Percentiles rank a stretch among this genome's conserved stretches.
These are phyloP conservation scores for Phytoseiulus persimilis DNA, from an alignment of 2,888 invertebrate genomes.

Conservation along the genomic window DNA sequence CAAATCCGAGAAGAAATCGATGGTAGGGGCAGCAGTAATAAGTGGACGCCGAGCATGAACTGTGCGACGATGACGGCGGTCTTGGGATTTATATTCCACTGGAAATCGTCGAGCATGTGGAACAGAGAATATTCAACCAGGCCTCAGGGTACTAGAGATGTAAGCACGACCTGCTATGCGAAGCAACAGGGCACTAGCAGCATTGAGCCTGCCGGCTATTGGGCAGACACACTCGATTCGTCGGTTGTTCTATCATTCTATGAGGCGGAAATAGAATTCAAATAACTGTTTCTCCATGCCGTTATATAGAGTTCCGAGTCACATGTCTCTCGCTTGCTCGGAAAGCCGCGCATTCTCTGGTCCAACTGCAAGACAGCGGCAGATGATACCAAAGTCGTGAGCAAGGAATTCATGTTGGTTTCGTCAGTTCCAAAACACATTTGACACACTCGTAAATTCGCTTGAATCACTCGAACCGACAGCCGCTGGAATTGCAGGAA, in stretches of 20 bases:
- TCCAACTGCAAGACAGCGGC: background rate
- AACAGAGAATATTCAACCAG: background rate
- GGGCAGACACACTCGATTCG: background rate
- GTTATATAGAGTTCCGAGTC: background rate
- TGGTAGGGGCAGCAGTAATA: background rate
- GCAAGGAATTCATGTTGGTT: background rate
- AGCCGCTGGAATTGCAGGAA: background rate
- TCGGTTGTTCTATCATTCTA: background rate
- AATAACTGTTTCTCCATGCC: background rate
- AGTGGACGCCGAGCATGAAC: background rate
- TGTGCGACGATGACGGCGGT: background rate
- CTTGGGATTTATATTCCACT: background rate
- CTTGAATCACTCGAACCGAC: background rate
- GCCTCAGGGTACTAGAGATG: background rate
- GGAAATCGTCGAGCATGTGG: background rate
- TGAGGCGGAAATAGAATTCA: background rate
- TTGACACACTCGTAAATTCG: background rate
- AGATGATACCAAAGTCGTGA: background rate
- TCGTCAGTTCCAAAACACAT: background rate
- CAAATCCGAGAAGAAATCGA: too few species aligned
- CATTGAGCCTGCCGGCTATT: background rate
- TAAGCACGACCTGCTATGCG: background rate
- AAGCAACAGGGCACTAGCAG: background rate
- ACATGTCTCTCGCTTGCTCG: background rate
- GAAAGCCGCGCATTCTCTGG: background rate